Conservation (phyloP, 2,888 invertebrate species). For the Lepidonotus clava region DNA sequence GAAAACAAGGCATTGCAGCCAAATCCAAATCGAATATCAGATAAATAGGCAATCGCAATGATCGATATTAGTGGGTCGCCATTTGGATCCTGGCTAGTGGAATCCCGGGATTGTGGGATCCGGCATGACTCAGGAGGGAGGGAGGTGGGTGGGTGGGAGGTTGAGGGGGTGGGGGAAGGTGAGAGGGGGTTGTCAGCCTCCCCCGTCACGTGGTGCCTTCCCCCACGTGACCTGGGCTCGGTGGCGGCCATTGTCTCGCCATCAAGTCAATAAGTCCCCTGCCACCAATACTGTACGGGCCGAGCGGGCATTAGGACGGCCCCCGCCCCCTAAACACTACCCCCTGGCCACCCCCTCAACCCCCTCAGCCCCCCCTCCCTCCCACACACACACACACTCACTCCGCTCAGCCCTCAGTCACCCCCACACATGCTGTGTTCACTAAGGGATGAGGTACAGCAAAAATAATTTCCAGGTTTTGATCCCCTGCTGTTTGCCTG, state of each 20-base stretch:
- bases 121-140: no score
- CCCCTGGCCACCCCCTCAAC: background rate
- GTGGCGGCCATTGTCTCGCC: conserved; percentile 27
- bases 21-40: no score
- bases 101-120: no score
- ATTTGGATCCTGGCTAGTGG: no score
- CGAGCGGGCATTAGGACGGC: background rate
- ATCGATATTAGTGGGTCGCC: no score
- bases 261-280: conserved; percentile 46
- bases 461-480: no score
- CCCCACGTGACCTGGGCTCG: background rate
- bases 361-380: background rate
- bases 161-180: background rate
- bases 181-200: background rate
- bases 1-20: no score
- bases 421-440: background rate
- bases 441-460: no score
- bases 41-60: no score
- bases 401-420: background rate
- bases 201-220: background rate
- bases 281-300: background rate
- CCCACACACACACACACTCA: background rate
- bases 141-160: background rate
- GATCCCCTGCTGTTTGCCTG: no score
- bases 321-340: background rate